Percentiles rank a stretch among this genome's conserved stretches.
Conservation (phyloP, 2,113 vertebrate genomes). For the Salvelinus sp. region DNA sequence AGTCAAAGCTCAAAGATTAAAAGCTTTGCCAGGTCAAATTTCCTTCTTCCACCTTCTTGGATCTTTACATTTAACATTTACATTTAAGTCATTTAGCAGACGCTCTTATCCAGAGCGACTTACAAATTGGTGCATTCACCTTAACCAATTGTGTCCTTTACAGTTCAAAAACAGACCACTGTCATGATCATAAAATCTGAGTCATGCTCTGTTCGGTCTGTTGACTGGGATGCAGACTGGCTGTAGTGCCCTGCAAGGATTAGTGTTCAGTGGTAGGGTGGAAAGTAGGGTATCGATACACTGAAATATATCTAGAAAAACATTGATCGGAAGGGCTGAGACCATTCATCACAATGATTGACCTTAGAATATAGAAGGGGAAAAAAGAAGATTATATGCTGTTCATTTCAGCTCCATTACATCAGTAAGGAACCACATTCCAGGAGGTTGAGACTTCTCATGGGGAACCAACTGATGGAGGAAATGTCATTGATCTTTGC, state of each 20-base stretch:
- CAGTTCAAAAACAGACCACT: constrained; percentile 23
- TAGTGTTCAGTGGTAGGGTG: constrained; percentile 1
- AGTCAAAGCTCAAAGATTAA: constrained; percentile 52
- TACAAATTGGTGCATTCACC: too few relatives aligned
- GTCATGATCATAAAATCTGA: constrained; percentile 39
- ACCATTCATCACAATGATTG: too few relatives aligned
- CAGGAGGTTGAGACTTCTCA: too few relatives aligned
- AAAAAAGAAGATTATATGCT: too few relatives aligned
- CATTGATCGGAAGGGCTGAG: background rate
- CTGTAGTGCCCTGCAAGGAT: background rate
- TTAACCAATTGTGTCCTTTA: background rate
- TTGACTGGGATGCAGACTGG: constrained; percentile 27
- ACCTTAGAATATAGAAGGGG: too few relatives aligned
- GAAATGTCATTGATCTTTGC: too few relatives aligned
- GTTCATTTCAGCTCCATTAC: too few relatives aligned
- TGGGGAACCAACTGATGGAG: too few relatives aligned
- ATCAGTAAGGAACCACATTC: too few relatives aligned
- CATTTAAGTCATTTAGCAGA: too few relatives aligned
- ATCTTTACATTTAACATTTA: too few relatives aligned
- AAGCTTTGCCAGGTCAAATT: constrained; percentile 63
- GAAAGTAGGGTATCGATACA: constrained; percentile 2
- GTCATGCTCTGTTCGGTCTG: background rate
- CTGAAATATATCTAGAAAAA: constrained; percentile 30
- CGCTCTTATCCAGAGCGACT: too few relatives aligned
- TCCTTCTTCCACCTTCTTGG: constrained; percentile 19